Evolutionary conservation across 2,888 invertebrate genomes (phyloP).

Genomic region (Helleia helle): DNA sequence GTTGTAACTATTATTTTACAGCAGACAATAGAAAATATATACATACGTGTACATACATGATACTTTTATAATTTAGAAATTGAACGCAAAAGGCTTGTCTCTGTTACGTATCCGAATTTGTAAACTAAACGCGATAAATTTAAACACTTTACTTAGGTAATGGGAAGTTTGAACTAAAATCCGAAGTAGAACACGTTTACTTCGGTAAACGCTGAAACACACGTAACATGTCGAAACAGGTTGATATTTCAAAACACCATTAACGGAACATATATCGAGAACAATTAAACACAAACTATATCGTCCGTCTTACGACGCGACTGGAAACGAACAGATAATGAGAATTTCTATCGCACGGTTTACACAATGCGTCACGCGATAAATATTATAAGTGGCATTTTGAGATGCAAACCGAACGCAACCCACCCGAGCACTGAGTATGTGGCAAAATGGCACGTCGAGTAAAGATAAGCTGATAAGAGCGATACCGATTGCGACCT

Average conservation of each 20-base stretch:
- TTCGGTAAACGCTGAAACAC: conserved; percentile 1
- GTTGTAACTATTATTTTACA: too few relatives aligned
- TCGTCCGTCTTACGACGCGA: conserved; percentile 17
- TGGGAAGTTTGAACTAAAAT: conserved; percentile 2
- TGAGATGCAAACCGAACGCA: conserved; percentile 35
- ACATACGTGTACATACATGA: too few relatives aligned
- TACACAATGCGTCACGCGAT: conserved; percentile 23
- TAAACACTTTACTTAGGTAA: not conserved
- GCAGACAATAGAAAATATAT: too few relatives aligned
- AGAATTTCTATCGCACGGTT: conserved; percentile 25
- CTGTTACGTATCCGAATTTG: not conserved
- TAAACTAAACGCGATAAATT: not conserved
- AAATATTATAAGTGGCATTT: conserved; percentile 17
- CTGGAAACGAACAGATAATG: conserved; percentile 20
- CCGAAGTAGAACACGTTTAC: not conserved
- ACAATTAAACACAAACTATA: conserved; percentile 13
- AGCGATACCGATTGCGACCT: conserved; percentile 45
- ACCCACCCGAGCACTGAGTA: conserved; percentile 39
- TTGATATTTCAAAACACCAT: not conserved
- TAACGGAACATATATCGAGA: conserved; percentile 2
- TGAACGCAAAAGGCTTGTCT: not conserved
- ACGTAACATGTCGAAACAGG: conserved; percentile 1
- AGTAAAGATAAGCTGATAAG: conserved; percentile 70
- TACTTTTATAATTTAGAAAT: not conserved
- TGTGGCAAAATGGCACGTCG: conserved; percentile 54